A percentile compares a stretch with the other conserved stretches of the same genome.
These are phyloP conservation scores for Romanogobio albipinnatus DNA, from an alignment of 2,113 vertebrate species.

Conservation along the genomic window DNA sequence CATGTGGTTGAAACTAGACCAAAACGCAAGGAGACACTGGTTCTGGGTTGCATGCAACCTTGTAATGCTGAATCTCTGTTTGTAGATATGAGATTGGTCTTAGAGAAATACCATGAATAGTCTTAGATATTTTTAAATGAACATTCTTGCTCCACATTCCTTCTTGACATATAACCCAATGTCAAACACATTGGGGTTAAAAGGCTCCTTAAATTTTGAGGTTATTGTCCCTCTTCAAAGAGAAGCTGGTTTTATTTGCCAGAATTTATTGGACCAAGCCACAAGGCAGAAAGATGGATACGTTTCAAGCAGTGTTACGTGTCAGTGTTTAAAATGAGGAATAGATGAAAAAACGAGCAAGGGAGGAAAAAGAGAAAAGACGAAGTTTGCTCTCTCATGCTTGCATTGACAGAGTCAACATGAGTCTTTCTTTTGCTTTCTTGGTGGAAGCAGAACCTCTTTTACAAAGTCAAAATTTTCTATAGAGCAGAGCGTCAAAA, in stretches of 20 bases:
- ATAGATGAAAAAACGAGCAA: constrained; percentile 22
- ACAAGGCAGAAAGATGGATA: constrained; percentile 2
- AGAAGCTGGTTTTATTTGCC: constrained; percentile 58
- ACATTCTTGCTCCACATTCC: neutral
- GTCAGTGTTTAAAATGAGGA: constrained; percentile 32
- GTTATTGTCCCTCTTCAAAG: constrained; percentile 75
- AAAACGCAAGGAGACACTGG: neutral
- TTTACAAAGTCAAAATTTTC: constrained; percentile 12
- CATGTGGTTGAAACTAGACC: constrained; percentile 8
- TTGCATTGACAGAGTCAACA: constrained; percentile 33
- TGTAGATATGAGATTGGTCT: neutral
- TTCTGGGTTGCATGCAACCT: neutral
- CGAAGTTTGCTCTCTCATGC: constrained; percentile 27
- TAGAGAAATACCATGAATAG: neutral
- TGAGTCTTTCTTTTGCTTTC: constrained; percentile 9
- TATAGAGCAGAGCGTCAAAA: constrained; percentile 1
- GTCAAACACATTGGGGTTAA: constrained; percentile 26
- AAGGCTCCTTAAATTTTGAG: constrained; percentile 68
- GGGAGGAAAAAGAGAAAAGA: constrained; percentile 28
- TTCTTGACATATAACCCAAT: neutral
- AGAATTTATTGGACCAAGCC: constrained; percentile 61
- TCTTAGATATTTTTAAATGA: neutral
- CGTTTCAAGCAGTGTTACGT: neutral
- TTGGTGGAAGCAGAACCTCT: constrained; percentile 10
- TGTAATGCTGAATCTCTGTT: neutral